These are phyloP conservation scores for Andrena dorsata DNA, from an alignment of 2,888 invertebrate species.

Conservation along the genomic window DNA sequence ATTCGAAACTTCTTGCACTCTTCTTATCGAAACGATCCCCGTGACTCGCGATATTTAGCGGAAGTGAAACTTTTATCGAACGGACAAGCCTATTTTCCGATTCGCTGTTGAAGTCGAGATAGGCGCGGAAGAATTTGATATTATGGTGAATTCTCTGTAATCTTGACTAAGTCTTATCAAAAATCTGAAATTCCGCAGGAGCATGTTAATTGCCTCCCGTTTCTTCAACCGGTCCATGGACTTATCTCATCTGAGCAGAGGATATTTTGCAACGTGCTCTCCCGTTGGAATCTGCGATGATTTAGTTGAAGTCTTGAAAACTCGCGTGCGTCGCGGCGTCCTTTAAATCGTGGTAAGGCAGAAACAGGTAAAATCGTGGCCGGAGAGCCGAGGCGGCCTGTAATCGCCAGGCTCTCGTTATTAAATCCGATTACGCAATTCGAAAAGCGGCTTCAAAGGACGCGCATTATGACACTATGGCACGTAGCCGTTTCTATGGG, in stretches of 20 bases:
- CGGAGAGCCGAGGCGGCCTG: constrained; percentile 40
- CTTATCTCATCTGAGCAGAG: background rate
- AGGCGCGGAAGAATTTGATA: too few relatives aligned
- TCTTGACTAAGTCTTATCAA: too few relatives aligned
- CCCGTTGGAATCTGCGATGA: constrained; percentile 43
- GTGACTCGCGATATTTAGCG: too few relatives aligned
- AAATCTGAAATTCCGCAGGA: too few relatives aligned
- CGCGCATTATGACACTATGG: constrained; percentile 78
- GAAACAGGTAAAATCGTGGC: constrained; percentile 38
- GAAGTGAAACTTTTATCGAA: too few relatives aligned
- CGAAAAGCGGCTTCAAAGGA: constrained; percentile 79
- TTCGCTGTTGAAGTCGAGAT: too few relatives aligned
- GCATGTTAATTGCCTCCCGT: background rate
- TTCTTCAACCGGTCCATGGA: background rate
- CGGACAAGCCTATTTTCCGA: too few relatives aligned
- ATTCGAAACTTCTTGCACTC: too few relatives aligned
- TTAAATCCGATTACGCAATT: constrained; percentile 80
- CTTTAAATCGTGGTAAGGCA: constrained; percentile 55
- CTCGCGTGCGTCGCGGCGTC: constrained; percentile 31
- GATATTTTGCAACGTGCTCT: constrained; percentile 32
- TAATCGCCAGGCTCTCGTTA: constrained; percentile 73
- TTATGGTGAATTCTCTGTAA: too few relatives aligned
- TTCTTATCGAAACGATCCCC: too few relatives aligned
- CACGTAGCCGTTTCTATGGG: constrained; percentile 63
- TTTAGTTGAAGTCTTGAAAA: constrained; percentile 54